phyloP scores from a whole-genome alignment of 2,113 vertebrate genomes.

The Leucosticte australis region DNA sequence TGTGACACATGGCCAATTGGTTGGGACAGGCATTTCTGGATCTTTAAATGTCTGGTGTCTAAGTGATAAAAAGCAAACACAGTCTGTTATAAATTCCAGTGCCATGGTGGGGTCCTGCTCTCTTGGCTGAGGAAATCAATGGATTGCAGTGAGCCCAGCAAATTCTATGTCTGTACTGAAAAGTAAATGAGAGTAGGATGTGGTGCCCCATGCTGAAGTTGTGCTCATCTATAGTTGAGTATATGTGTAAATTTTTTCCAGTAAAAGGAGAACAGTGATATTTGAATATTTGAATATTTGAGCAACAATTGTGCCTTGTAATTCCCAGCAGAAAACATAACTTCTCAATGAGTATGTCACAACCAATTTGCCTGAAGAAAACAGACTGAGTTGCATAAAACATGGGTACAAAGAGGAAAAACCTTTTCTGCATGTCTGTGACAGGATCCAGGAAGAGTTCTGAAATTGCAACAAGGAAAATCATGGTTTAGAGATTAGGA shows the following conservation, averaged over 20 bases:
- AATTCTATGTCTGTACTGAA: not conserved
- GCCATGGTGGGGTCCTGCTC: not conserved
- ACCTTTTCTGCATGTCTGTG: not conserved
- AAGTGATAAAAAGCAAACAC: not conserved
- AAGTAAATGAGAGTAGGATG: not conserved
- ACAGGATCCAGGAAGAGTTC: not conserved
- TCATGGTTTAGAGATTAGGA: not conserved
- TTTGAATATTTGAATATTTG: not conserved
- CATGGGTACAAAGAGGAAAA: not conserved
- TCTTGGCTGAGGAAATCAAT: not conserved
- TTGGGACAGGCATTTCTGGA: not conserved
- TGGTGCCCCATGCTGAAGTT: not conserved
- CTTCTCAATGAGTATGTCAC: not conserved
- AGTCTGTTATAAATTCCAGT: not conserved
- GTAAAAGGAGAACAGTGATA: not conserved
- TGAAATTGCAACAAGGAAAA: not conserved
- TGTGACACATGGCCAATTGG: not conserved
- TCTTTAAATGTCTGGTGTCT: not conserved
- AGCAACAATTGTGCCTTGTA: not conserved
- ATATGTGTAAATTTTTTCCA: not conserved
- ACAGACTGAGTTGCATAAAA: not conserved
- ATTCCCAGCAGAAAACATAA: not conserved
- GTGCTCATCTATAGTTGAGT: accelerated
- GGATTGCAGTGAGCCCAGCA: not conserved
- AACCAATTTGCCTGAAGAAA: not conserved